Evolutionary conservation across 2,888 invertebrate genomes (phyloP).

Genomic region (Syrphus vitripennis): DNA sequence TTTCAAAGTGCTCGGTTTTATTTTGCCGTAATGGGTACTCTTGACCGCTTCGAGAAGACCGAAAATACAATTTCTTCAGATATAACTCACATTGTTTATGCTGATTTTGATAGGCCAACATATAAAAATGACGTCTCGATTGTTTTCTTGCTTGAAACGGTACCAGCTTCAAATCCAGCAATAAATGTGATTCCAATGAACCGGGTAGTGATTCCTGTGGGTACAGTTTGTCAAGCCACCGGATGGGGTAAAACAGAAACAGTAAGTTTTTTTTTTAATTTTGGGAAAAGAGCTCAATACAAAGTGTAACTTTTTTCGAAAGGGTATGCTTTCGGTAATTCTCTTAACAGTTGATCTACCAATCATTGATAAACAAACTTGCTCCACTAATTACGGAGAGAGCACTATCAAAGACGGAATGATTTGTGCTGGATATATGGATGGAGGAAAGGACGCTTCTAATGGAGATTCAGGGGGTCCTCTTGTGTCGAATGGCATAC

Average conservation of each 20-base stretch:
- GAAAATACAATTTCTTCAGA: conserved; percentile 75
- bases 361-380: conserved; percentile 73
- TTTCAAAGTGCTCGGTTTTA: conserved; percentile 68
- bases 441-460: conserved; percentile 91
- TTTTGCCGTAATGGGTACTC: conserved; percentile 78
- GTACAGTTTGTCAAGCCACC: conserved; percentile 77
- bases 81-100: conserved; percentile 72
- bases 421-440: conserved; percentile 88
- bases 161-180: conserved; percentile 76
- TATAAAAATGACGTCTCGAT: conserved; percentile 77
- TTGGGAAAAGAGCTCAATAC: background rate
- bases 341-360: conserved; percentile 77
- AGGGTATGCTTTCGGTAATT: conserved; percentile 57
- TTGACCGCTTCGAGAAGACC: conserved; percentile 75
- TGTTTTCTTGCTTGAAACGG: conserved; percentile 75
- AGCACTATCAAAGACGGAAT: conserved; percentile 84
- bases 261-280: conserved; percentile 67
- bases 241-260: conserved; percentile 78
- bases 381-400: conserved; percentile 74
- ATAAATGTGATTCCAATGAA: conserved; percentile 75
- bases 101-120: conserved; percentile 73
- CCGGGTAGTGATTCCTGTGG: conserved; percentile 53
- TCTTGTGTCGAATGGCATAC: conserved; percentile 84
- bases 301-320: background rate
- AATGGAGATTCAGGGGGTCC: conserved; percentile 94